phyloP scores from a whole-genome alignment of 2,797 vertebrate species.

The Eurystomus glaucurus region DNA sequence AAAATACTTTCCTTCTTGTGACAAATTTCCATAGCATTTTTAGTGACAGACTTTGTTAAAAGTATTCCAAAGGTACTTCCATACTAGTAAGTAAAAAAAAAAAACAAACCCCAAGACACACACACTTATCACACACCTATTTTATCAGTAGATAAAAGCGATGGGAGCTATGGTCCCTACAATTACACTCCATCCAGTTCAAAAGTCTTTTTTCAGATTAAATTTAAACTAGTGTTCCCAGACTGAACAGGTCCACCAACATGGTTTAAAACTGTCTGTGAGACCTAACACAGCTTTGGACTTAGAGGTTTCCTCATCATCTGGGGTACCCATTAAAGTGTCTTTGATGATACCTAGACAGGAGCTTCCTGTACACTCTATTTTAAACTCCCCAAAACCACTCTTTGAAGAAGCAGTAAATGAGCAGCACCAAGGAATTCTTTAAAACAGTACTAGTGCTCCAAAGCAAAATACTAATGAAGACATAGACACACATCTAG shows the following conservation, averaged over 20 bases:
- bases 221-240: not conserved
- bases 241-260: not conserved
- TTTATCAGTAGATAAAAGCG: not conserved
- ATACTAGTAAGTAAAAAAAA: not conserved
- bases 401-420: not conserved
- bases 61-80: not conserved
- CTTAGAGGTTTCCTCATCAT: not conserved
- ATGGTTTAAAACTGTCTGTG: not conserved
- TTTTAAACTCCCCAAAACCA: not conserved
- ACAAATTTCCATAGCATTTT: not conserved
- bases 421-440: not conserved
- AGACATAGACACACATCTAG: not conserved
- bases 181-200: not conserved
- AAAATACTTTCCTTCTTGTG: not conserved
- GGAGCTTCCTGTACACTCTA: not conserved
- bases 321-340: not conserved
- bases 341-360: not conserved
- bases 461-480: not conserved
- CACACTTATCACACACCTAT: too few species aligned
- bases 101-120: too few species aligned
- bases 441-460: not conserved
- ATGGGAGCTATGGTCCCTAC: not conserved
- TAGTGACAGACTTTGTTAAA: not conserved
- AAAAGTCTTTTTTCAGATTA: not conserved
- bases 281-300: not conserved